Base-by-base conservation (phyloP, 2,113 vertebrate genomes). In the Motacilla tschutschensis region DNA sequence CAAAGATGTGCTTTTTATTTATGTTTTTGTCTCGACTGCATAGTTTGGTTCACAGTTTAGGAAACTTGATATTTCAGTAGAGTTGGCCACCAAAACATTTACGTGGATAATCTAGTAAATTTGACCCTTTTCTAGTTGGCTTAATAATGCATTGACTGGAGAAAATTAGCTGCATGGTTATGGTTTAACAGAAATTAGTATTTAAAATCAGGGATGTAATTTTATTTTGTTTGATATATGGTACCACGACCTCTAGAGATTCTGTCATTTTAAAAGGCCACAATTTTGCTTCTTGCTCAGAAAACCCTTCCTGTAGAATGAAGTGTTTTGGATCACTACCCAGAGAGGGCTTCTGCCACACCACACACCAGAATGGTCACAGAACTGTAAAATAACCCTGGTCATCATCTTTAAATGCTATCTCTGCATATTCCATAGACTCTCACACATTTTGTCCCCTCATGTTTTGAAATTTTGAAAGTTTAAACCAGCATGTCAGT, bases 21-120 rank as follows among this genome's bases (percentile, higher is more conserved):
- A 8, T 31, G 5, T 25, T 8, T 36, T 26, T 51, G 38, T 29
- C 24, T 40, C 17, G 0, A 8, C 8, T 10, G 1, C 6, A 9
- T 44, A 9, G 13, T 75, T 66, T 43, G 8, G 24, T 46, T 77
- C 14, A 35, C 3, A 66, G 2, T 38, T 83, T 28, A 50, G 40
- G 57, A 79, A 85, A 43, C 9, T 51, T 72, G 41, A 9, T 76
- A 10, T 70, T 76, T 79, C 14, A 51, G 35, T 67, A 59, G 17
- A 50, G 11, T 65, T 11, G 19, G 17, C 17, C 12, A n/a, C 19
- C 28, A 71, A 80, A 73, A 2, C 8, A n/a, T 25, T 74, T 40
- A 66, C 83, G 11, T 14, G 24, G 48, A 31, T 62, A 21, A 70
- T 55, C 79, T 35, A 46, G 9, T 79, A 44, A 73, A 66, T 62